Evolutionary conservation across 2,797 vertebrate species (phyloP), one percentile per base, ranked within the genome.

Genomic region (Spinibarbus caldwelli): DNA sequence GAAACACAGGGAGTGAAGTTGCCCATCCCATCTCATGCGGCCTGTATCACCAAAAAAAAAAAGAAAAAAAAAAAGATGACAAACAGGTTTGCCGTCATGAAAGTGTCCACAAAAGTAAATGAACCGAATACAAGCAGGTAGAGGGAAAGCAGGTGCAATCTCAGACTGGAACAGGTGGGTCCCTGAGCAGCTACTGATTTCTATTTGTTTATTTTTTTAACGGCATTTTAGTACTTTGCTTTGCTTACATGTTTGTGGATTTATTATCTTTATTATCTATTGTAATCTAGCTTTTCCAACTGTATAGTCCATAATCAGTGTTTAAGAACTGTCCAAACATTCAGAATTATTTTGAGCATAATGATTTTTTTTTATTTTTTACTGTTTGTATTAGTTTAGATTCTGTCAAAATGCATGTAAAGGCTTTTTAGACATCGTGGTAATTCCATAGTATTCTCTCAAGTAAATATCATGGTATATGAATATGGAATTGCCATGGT

Each of bases 101-200:
- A 54, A 75, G n/a, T 72, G 54, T 57, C 43, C 71, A 83, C 80
- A 80, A 85, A 80, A 85, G 23, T 21, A 72, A 62, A 47, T 79
- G 54, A 62, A 72, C 15, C 6, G 29, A 36, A 68, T 49, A 10
- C 10, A 4, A 70, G 15, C 8, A 78, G 52, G 41, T 29, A 85
- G 73, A 84, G 49, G 73, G 19, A 38, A 83, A 80, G 76, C 79
- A 87, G 85, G 75, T 78, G 85, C 31, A 80, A 19, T 72, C 73
- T 86, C 36, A 23, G 57, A 64, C 73, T 73, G 59, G 38, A 89
- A 80, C 80, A 85, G 78, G 70, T 82, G 68, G 31, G 73, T 77
- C 83, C 11, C 15, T 49, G 34, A 82, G 19, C 54, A 49, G 7
- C 10, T 80, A n/a, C 17, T 43, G 26, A 3, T 54, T 34, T 52